Evolutionary conservation across 1,140 invertebrate species (phyloP).

Genomic region (Calosoma granatense): DNA sequence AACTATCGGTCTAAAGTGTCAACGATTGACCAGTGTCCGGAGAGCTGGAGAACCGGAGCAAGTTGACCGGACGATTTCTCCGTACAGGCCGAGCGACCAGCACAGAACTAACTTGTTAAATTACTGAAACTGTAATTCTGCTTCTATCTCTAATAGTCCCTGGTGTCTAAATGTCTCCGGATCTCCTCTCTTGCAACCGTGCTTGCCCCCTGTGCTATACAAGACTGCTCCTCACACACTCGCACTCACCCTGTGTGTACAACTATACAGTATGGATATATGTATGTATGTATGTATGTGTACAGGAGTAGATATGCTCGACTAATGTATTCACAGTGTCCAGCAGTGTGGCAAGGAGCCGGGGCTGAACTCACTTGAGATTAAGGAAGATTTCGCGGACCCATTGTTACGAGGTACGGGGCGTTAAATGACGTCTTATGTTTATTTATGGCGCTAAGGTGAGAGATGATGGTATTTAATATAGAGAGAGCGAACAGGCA

Average conservation of each 20-base stretch:
- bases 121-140: constrained; percentile 9
- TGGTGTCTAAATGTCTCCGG: constrained; percentile 4
- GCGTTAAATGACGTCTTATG: constrained; percentile 6
- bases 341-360: background rate
- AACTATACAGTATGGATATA: too few species aligned
- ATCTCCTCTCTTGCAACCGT: background rate
- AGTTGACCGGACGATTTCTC: too few species aligned
- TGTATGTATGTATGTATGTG: background rate
- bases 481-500: too few species aligned
- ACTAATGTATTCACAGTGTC: background rate
- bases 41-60: background rate
- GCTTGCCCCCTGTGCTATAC: background rate
- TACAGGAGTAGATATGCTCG: too few species aligned
- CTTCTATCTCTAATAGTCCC: constrained; percentile 2
- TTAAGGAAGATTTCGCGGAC: background rate
- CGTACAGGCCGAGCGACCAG: too few species aligned
- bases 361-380: background rate
- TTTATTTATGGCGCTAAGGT: constrained; percentile 7
- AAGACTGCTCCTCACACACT: background rate
- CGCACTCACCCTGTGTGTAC: too few species aligned
- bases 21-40: constrained; percentile 1
- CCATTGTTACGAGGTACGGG: background rate
- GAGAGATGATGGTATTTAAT: background rate
- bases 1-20: constrained; percentile 5
- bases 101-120: constrained; percentile 6